Percentiles rank a stretch among this genome's conserved stretches.
Evolutionary conservation across 1,140 invertebrate genomes (phyloP).

Genomic region (Anadara kagoshimensis): DNA sequence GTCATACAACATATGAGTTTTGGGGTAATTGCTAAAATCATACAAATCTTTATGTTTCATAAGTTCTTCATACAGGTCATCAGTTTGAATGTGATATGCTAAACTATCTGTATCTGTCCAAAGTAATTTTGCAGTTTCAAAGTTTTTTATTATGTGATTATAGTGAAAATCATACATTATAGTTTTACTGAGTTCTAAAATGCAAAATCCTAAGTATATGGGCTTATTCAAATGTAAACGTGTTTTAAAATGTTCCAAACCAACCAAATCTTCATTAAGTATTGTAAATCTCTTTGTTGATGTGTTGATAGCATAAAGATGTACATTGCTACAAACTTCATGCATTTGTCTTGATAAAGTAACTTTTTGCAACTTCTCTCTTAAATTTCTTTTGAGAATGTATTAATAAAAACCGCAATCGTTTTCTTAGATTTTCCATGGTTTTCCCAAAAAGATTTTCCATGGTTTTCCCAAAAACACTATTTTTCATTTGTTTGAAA

Average conservation of each 20-base stretch:
- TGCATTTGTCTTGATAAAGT: too few species aligned
- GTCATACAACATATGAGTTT: conserved; percentile 19
- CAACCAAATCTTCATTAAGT: conserved; percentile 8
- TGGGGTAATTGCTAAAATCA: conserved; percentile 19
- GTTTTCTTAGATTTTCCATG: conserved; percentile 12
- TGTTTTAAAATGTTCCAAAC: conserved; percentile 15
- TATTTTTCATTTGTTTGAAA: conserved; percentile 73
- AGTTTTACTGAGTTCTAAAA: conserved; percentile 23
- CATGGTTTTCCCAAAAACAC: conserved; percentile 63
- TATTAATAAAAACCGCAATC: neutral
- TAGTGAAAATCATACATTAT: conserved; percentile 67
- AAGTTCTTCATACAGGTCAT: conserved; percentile 54
- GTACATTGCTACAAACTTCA: too few species aligned
- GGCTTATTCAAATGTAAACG: conserved; percentile 14
- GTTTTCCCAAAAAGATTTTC: conserved; percentile 60
- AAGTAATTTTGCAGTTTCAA: conserved; percentile 54
- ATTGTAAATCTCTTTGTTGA: neutral
- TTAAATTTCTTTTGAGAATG: neutral
- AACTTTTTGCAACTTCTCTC: conserved; percentile 8
- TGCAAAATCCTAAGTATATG: conserved; percentile 20
- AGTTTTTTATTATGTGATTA: conserved; percentile 56
- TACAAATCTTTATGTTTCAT: conserved; percentile 3
- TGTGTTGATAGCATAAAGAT: too few species aligned
- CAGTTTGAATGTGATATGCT: conserved; percentile 67
- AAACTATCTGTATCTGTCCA: conserved; percentile 74